Evolutionary conservation across 2,113 vertebrate species (phyloP), one percentile per base, ranked within the genome.

Genomic region (Alexandromys fortis): DNA sequence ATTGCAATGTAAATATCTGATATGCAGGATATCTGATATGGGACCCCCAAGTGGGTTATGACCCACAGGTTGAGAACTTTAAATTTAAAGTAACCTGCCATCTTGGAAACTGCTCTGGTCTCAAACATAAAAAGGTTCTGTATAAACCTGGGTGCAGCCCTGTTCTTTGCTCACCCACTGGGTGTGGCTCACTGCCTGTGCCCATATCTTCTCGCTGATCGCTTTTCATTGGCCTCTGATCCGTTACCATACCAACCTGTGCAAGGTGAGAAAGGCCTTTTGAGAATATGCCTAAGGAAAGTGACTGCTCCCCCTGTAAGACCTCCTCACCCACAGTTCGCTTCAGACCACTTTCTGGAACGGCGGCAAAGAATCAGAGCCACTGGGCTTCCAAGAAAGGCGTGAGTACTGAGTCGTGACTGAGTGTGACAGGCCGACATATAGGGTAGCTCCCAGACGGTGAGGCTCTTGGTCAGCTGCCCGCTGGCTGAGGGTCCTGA

Each of bases 61-160:
- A 72, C 7, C 16, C 17, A 72, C 70, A 72, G 70, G 35, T 72
- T 72, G 35, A 21, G 35, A 72, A 72, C 16, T 72, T n/a, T n/a
- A 72, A 17, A 72, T n/a, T 16, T 5, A 19, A 61, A 55, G 63
- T 38, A 67, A 55, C 30, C 12, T 35, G 5, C 17, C 47, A 42
- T 21, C 28, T 65, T 52, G 35, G 77, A n/a, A 55, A 58, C 33
- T 28, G 49, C 19, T 13, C 65, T 42, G 49, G 19, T 83, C 28
- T 73, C n/a, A 61, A 35, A 14, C 12, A 0, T 67, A 65, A 30
- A 52, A 19, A 28, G 21, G 0, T n/a, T 61, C 49, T 76, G 17
- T 28, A 63, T 12, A 14, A 86, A 38, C n/a, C 0, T 1, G 77
- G 19, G 1, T 47, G 5, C 14, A 13, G 17, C 35, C 22, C 3